Evolutionary conservation across 2,888 invertebrate genomes (phyloP), one percentile per base, ranked within the genome.

Genomic region (Leptodirus hochenwartii): DNA sequence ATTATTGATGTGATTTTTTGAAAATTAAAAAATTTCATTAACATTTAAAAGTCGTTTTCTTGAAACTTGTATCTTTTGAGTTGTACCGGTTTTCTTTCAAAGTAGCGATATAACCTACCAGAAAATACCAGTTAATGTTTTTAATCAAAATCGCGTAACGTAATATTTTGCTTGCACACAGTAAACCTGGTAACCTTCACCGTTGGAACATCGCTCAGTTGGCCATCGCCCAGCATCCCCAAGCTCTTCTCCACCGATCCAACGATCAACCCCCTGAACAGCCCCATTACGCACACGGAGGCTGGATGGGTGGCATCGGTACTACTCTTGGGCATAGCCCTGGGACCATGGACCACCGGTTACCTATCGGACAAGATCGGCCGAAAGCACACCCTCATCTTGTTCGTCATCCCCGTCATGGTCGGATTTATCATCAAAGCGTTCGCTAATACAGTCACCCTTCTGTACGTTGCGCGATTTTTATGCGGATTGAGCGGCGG

Each of bases 281-380:
- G 13, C 6, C 46, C 50, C 11, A 61, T 70, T 1, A 60, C 59
- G 0, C 43, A 56, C 0, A 62, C 64, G 12, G 61, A 78, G 44
- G 63, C 64, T 41, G 71, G 76, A 3, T 79, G 78, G 78, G 64
- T 81, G 33, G 72, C 73, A 2, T 74, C 76, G 2, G 57, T 77
- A 17, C 27, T 26, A 16, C 67, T 77, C 1, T 47, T 77, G 25
- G 78, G 78, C 17, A 34, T 38, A 8, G 56, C 71, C 28, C 45
- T 70, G 17, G 72, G 75, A 5, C 71, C 77, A 1, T 70, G 76
- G 44, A 44, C 65, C 11, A 72, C 71, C 1, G 78, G 77, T 13
- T 62, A 63, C 6, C 50, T 66, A 3, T 67, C 72, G 0, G 66
- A 73, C 25, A 64, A 53, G 37, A 54, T 69, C 29, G 77, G 77